Conservation (phyloP, 1,140 invertebrate genomes). For the Drosophila repleta region DNA sequence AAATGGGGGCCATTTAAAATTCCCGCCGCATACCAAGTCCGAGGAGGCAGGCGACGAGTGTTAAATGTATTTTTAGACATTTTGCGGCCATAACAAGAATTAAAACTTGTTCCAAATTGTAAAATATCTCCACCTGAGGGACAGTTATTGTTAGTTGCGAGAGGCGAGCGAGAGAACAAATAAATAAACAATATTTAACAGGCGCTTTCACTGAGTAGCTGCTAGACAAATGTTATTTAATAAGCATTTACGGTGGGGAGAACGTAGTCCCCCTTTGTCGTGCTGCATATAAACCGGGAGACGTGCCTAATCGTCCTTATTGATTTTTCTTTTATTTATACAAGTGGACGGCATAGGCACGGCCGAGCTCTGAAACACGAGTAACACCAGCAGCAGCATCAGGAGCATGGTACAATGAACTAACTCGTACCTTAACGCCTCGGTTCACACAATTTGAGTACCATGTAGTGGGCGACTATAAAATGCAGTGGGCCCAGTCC, state of each 20-base stretch:
- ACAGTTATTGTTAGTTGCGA: conserved; percentile 22
- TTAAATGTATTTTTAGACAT: conserved; percentile 60
- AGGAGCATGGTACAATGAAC: conserved; percentile 75
- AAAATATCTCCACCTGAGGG: conserved; percentile 48
- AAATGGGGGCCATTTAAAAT: conserved; percentile 69
- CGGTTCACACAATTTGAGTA: conserved; percentile 81
- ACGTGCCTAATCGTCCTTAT: conserved; percentile 80
- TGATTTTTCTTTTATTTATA: conserved; percentile 78
- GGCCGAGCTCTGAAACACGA: conserved; percentile 9
- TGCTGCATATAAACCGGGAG: conserved; percentile 73
- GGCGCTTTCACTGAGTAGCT: conserved; percentile 3
- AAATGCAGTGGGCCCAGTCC: conserved; percentile 62
- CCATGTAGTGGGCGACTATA: conserved; percentile 73
- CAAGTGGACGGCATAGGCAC: conserved; percentile 47
- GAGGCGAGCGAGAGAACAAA: background rate
- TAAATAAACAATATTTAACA: conserved; percentile 29
- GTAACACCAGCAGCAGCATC: conserved; percentile 33
- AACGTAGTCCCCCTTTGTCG: conserved; percentile 52
- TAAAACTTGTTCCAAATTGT: conserved; percentile 49
- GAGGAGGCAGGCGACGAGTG: conserved; percentile 23
- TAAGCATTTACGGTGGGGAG: background rate
- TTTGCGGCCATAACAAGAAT: conserved; percentile 53
- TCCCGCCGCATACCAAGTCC: conserved; percentile 60
- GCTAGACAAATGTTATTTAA: conserved; percentile 13
- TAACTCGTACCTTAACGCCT: conserved; percentile 82